phyloP scores from a whole-genome alignment of 1,140 invertebrate genomes.

The Sminthurinus signatus region DNA sequence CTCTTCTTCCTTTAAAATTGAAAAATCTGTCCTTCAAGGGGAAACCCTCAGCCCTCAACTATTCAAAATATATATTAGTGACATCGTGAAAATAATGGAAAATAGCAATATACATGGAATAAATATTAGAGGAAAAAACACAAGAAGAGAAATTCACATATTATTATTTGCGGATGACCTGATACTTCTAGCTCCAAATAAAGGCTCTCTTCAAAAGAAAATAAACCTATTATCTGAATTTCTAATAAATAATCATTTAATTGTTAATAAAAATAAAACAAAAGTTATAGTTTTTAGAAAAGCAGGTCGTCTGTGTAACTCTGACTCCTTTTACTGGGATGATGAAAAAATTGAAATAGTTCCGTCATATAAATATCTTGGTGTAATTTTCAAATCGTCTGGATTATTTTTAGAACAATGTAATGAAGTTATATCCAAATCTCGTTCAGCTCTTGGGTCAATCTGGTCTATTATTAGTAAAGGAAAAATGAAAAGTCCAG shows the following conservation, averaged over 20 bases:
- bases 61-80: slow-evolving; percentile 26
- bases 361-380: slow-evolving; percentile 7
- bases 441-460: background rate
- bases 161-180: background rate
- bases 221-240: background rate
- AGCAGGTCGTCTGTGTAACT: background rate
- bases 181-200: background rate
- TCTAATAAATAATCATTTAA: background rate
- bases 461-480: background rate
- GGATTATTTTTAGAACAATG: background rate
- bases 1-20: background rate
- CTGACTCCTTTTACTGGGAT: background rate
- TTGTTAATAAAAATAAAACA: background rate
- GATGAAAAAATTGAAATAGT: slow-evolving; percentile 9
- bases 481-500: background rate
- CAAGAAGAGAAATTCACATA: background rate
- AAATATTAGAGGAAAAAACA: background rate
- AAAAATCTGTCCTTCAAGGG: slow-evolving; percentile 15
- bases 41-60: slow-evolving; percentile 30
- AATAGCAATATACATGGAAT: background rate
- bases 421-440: background rate
- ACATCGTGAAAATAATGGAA: background rate
- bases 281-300: slow-evolving; percentile 11
- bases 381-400: background rate
- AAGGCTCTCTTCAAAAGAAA: background rate